These are phyloP conservation scores for Salvator merianae DNA, from an alignment of 2,113 vertebrate species.

Conservation along the genomic window DNA sequence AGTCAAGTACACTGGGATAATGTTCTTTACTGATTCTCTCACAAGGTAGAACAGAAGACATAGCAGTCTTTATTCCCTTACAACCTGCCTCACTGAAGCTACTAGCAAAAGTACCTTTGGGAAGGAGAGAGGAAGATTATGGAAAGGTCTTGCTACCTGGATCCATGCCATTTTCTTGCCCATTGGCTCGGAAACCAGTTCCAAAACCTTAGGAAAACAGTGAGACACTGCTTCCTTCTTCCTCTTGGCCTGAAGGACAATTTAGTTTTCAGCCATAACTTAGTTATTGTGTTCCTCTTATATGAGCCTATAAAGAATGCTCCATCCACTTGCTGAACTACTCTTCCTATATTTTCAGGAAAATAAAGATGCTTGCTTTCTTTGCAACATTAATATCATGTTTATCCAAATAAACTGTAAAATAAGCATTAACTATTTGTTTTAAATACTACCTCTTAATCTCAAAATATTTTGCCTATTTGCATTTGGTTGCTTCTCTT, in stretches of 20 bases:
- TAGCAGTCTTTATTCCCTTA: too few species aligned
- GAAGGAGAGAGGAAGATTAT: too few species aligned
- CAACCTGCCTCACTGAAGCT: too few species aligned
- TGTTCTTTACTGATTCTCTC: too few species aligned
- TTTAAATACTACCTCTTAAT: conserved; percentile 12
- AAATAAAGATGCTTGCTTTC: not conserved
- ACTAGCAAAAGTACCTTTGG: too few species aligned
- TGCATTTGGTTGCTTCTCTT: conserved; percentile 48
- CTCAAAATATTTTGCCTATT: conserved; percentile 14
- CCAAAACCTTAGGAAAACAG: not conserved
- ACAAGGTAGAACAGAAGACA: too few species aligned
- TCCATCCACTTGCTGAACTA: not conserved
- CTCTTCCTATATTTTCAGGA: not conserved
- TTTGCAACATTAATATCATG: not conserved
- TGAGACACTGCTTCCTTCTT: not conserved
- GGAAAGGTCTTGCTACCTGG: not conserved
- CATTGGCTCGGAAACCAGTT: not conserved
- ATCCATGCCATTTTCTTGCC: not conserved
- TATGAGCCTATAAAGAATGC: too few species aligned
- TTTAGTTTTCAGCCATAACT: not conserved
- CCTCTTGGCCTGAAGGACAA: not conserved
- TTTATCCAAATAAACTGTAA: conserved; percentile 1
- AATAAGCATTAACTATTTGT: not conserved
- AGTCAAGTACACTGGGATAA: too few species aligned
- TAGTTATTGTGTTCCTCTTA: too few species aligned